phyloP scores from a whole-genome alignment of 2,888 invertebrate genomes.

The Dicycla oo region DNA sequence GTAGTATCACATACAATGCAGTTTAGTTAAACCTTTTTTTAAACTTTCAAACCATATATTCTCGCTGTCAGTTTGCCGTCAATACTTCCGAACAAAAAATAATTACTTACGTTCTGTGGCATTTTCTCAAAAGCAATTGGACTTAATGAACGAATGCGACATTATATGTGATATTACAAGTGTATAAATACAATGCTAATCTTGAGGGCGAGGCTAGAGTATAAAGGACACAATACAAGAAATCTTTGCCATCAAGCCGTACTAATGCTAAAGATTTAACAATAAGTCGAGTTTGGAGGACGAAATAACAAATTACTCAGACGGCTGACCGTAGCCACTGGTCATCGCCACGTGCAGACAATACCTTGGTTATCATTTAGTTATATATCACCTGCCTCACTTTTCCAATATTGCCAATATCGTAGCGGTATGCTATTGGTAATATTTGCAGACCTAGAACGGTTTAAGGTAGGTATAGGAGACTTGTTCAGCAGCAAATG shows the following conservation, averaged over 20 bases:
- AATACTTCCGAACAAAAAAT: too few species aligned
- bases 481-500: not conserved
- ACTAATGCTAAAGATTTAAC: constrained; percentile 41
- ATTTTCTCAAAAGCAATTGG: too few species aligned
- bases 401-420: constrained; percentile 21
- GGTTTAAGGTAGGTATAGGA: not conserved
- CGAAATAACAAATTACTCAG: constrained; percentile 43
- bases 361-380: constrained; percentile 6
- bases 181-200: too few species aligned
- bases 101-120: too few species aligned
- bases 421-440: constrained; percentile 14
- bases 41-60: too few species aligned
- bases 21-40: too few species aligned
- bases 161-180: too few species aligned
- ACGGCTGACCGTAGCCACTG: constrained; percentile 19
- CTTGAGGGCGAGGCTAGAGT: too few species aligned
- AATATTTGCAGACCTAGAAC: constrained; percentile 12
- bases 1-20: too few species aligned
- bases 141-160: too few species aligned
- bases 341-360: constrained; percentile 26
- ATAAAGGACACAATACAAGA: constrained; percentile 16
- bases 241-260: constrained; percentile 48
- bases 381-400: constrained; percentile 13
- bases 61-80: too few species aligned
- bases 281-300: constrained; percentile 46